Percentiles rank a stretch among this genome's conserved stretches.
Evolutionary conservation across 2,888 invertebrate species (phyloP).

Genomic region (Prosapia bicincta): DNA sequence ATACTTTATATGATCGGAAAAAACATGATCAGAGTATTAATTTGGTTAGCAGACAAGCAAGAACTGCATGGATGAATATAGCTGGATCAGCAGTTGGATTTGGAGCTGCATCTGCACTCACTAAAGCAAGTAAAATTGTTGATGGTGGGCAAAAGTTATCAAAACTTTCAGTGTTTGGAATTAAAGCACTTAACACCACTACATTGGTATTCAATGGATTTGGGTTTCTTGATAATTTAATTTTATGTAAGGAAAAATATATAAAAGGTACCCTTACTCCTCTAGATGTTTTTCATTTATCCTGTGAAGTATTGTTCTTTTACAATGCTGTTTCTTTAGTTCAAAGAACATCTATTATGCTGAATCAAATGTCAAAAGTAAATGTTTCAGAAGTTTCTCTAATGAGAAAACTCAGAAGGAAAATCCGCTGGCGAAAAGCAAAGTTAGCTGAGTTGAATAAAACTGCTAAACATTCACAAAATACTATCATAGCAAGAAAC

Average conservation of each 20-base stretch:
- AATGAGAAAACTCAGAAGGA: slow-evolving; percentile 9
- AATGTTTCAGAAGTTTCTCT: background rate
- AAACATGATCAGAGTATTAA: slow-evolving; percentile 8
- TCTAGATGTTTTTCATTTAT: slow-evolving; percentile 9
- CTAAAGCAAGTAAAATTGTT: background rate
- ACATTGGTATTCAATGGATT: slow-evolving; percentile 8
- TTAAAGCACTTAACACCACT: slow-evolving; percentile 1
- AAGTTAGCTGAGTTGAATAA: background rate
- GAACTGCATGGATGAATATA: slow-evolving; percentile 6
- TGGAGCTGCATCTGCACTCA: background rate
- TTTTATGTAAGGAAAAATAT: background rate
- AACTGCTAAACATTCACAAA: background rate
- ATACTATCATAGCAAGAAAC: no score
- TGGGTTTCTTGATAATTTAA: slow-evolving; percentile 11
- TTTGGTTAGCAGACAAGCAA: background rate
- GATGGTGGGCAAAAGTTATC: background rate
- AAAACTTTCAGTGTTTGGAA: background rate
- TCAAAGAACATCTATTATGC: background rate
- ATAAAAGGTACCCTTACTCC: background rate
- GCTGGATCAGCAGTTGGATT: slow-evolving; percentile 8
- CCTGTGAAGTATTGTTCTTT: slow-evolving; percentile 11
- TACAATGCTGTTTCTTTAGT: slow-evolving; percentile 17
- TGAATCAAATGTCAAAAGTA: slow-evolving; percentile 5
- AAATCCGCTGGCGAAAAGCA: slow-evolving; percentile 5
- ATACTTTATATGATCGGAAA: slow-evolving; percentile 2